Percentiles rank a stretch among this genome's conserved stretches.
These are phyloP conservation scores for Illadopsis cleaveri DNA, from an alignment of 2,113 vertebrate species.

Conservation along the genomic window DNA sequence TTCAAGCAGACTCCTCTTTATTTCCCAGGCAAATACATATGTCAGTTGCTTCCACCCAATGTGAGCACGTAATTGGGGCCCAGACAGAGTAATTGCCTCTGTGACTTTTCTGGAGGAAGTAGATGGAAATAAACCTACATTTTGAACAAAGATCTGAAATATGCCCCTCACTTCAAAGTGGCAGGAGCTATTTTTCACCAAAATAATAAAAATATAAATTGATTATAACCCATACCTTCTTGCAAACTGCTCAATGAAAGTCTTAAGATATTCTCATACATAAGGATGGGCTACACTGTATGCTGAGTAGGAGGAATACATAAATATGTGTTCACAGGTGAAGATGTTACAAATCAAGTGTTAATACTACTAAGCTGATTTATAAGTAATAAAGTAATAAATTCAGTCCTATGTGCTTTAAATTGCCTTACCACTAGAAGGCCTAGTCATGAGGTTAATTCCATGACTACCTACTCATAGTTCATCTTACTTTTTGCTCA, in stretches of 20 bases:
- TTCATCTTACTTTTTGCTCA: neutral
- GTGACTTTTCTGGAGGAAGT: neutral
- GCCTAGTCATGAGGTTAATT: neutral
- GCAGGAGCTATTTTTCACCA: neutral
- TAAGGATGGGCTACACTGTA: neutral
- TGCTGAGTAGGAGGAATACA: neutral
- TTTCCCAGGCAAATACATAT: accelerated
- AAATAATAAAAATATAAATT: neutral
- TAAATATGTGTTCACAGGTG: neutral
- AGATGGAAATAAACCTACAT: neutral
- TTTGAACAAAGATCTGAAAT: neutral
- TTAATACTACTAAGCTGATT: neutral
- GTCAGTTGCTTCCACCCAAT: neutral
- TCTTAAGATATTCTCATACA: neutral
- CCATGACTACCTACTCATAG: neutral
- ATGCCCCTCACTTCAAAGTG: neutral
- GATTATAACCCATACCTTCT: neutral
- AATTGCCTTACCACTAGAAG: neutral
- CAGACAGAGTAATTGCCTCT: neutral
- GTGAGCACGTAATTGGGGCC: neutral
- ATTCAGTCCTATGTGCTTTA: neutral
- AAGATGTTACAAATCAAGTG: neutral
- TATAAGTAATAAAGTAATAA: neutral
- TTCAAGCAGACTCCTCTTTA: neutral
- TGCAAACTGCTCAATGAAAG: neutral